Evolutionary conservation across 2,797 vertebrate species (phyloP), one percentile per base, ranked within the genome.

Genomic region (Aselliscus stoliczkanus): DNA sequence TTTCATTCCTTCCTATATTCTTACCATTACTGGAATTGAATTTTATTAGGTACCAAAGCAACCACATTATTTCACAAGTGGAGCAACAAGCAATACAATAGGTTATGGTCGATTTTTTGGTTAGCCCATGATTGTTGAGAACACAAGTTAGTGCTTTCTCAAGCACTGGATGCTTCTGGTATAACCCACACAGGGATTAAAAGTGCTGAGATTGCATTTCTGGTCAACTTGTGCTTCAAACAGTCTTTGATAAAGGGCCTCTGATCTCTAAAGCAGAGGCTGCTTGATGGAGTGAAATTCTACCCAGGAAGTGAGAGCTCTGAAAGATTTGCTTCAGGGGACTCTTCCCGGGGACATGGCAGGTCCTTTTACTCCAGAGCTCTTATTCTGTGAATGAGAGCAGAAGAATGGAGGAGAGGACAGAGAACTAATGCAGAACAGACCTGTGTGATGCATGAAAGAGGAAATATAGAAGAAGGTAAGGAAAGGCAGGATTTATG

Each of bases 1-100:
- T 88, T 94, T 91, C 76, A 69, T 94, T 81, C 92, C 73, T 96
- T 73, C 29, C 72, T 84, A 88, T 29, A 42, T 91, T 93, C 77
- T 95, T 82, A 91, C 54, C 60, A 47, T 93, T 52, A 44, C 8
- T 84, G 89, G 83, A 83, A 47, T 39, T 92, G 65, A 91, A 70
- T 27, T 84, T 87, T 79, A 84, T 73, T 81, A 93, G 52, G 29
- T 77, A 82, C 64, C 83, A 79, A 85, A 88, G 64, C 64, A 60
- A 85, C 44, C 9, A 13, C 65, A 87, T 69, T 76, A 80, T 83
- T 96, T 94, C 77, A 91, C 8, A 7, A 4, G 77, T 79, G 44
- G 23, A 88, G 56, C 42, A 69, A 34, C 8, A 31, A 88, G 56
- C 42, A 82, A 76, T 23, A 83, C 75, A 76, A 91, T 18, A 89